Conservation (phyloP, 2,113 vertebrate species). For the Dipodomys spectabilis region DNA sequence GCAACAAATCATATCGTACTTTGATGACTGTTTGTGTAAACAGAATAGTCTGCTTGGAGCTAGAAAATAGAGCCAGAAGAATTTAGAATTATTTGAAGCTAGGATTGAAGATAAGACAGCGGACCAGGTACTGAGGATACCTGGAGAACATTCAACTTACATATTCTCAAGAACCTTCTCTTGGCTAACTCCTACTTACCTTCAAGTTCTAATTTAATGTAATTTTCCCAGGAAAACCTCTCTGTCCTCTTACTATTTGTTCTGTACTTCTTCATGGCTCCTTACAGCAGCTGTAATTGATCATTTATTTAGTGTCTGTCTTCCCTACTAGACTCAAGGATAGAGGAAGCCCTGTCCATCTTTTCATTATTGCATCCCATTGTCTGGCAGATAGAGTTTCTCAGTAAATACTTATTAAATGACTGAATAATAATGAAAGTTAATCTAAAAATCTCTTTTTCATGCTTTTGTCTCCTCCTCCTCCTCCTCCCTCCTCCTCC, state of each 20-base stretch:
- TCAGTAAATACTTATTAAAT: slow-evolving; percentile 35
- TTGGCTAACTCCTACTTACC: neutral
- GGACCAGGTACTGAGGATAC: too few relatives aligned
- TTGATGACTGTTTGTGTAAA: neutral
- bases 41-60: neutral
- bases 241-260: neutral
- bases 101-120: neutral
- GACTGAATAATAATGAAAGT: neutral
- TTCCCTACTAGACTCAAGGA: neutral
- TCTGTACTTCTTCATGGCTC: neutral
- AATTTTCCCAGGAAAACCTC: neutral
- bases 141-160: neutral
- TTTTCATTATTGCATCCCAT: neutral
- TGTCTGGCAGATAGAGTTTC: neutral
- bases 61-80: neutral
- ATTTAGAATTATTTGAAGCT: neutral
- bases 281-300: neutral
- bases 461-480: too few relatives aligned
- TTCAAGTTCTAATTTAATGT: neutral
- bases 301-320: neutral
- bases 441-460: too few relatives aligned
- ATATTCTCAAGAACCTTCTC: neutral
- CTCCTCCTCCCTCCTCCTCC: too few relatives aligned
- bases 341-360: neutral
- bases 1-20: slow-evolving; percentile 17